phyloP scores from a whole-genome alignment of 2,113 vertebrate species.

The Psittacula cyanocephala region DNA sequence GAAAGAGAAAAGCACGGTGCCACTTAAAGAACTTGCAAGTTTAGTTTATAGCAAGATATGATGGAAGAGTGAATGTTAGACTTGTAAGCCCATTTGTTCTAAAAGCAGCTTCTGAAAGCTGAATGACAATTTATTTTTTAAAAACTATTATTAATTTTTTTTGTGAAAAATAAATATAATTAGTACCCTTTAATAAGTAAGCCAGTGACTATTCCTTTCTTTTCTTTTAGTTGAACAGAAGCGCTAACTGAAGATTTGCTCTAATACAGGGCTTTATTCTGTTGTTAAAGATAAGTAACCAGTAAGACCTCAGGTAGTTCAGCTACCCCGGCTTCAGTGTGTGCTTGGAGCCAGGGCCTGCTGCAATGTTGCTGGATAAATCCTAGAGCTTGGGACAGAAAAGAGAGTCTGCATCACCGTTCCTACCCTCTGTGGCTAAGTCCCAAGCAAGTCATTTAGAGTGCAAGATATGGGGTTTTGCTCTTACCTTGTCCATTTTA shows the following conservation, averaged over 20 bases:
- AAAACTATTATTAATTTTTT: not conserved
- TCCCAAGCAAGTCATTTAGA: not conserved
- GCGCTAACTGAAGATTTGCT: not conserved
- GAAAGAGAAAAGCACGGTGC: not conserved
- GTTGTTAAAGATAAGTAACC: not conserved
- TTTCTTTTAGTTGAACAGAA: not conserved
- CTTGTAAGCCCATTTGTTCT: not conserved
- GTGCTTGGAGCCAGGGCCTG: not conserved
- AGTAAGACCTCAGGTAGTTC: not conserved
- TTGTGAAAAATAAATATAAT: not conserved
- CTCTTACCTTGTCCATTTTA: not conserved
- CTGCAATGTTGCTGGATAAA: not conserved
- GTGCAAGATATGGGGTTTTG: not conserved
- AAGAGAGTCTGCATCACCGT: not conserved
- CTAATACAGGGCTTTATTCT: not conserved
- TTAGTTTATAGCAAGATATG: not conserved
- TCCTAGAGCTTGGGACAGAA: not conserved
- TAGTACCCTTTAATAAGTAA: not conserved
- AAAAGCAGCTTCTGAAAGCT: not conserved
- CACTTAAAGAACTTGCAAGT: not conserved
- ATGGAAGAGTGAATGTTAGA: not conserved
- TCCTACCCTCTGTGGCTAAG: not conserved
- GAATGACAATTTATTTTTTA: not conserved
- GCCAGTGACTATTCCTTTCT: not conserved
- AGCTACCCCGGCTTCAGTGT: not conserved